Conservation (phyloP, 2,888 invertebrate species). For the Phyllotreta striolata region DNA sequence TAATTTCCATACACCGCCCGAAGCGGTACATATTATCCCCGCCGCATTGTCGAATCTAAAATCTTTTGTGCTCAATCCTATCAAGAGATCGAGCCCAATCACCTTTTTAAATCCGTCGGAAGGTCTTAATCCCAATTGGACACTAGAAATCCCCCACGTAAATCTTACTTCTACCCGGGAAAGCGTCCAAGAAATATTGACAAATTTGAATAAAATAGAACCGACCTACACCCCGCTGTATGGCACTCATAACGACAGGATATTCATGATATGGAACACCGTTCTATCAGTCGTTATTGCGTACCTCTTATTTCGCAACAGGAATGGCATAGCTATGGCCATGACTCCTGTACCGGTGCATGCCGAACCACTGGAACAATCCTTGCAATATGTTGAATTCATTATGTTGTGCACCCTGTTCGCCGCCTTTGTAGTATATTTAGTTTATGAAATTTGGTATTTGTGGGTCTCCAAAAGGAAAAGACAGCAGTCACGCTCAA, state of each 20-base stretch:
- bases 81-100: background rate
- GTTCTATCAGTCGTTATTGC: slow-evolving; percentile 1
- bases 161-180: slow-evolving; percentile 5
- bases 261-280: slow-evolving; percentile 11
- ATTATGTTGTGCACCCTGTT: too few relatives aligned
- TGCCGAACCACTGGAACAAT: too few relatives aligned
- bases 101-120: slow-evolving; percentile 5
- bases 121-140: slow-evolving; percentile 7
- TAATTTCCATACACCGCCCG: background rate
- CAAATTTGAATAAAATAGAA: background rate
- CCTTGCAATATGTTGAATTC: too few relatives aligned
- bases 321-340: background rate
- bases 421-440: too few relatives aligned
- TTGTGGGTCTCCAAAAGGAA: too few relatives aligned
- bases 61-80: slow-evolving; percentile 31
- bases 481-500: too few relatives aligned
- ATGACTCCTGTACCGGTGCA: too few relatives aligned
- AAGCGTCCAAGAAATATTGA: background rate
- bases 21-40: slow-evolving; percentile 31
- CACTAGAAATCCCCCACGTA: slow-evolving; percentile 1
- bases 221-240: background rate
- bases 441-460: too few relatives aligned
- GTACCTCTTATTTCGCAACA: background rate
- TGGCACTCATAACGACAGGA: slow-evolving; percentile 4
- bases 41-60: slow-evolving; percentile 35